Conservation (phyloP, 2,888 invertebrate genomes). For the Hemithea aestivaria region DNA sequence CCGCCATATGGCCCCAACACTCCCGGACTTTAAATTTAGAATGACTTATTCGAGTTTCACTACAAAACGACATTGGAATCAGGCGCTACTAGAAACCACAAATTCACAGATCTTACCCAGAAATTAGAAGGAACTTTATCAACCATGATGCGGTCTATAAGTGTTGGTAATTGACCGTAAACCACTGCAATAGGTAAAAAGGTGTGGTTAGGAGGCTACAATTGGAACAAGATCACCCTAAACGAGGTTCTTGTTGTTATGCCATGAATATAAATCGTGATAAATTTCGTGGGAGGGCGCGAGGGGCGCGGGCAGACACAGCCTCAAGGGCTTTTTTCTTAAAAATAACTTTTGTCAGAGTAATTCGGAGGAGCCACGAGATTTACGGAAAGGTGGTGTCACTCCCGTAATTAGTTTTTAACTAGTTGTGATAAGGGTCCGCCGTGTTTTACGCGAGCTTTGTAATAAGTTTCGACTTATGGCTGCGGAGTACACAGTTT, state of each 20-base stretch:
- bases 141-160: too few relatives aligned
- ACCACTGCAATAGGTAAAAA: conserved; percentile 22
- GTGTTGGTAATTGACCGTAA: not conserved
- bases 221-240: conserved; percentile 70
- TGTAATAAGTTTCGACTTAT: conserved; percentile 65
- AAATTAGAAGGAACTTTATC: too few relatives aligned
- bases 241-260: conserved; percentile 75
- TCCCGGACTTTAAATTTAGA: conserved; percentile 45
- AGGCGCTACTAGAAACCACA: not conserved
- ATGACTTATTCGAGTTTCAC: conserved; percentile 32
- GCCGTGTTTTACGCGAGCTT: conserved; percentile 61
- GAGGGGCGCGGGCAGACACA: conserved; percentile 37
- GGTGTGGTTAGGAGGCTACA: conserved; percentile 61
- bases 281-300: conserved; percentile 71
- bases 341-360: conserved; percentile 79
- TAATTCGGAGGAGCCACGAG: conserved; percentile 71
- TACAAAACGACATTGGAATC: conserved; percentile 24
- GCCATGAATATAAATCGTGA: conserved; percentile 81
- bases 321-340: conserved; percentile 78
- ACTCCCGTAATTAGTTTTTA: conserved; percentile 79
- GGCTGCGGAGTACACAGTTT: conserved; percentile 16
- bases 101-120: not conserved
- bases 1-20: conserved; percentile 59
- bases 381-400: conserved; percentile 79
- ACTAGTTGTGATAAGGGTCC: conserved; percentile 79